Base-by-base conservation (phyloP, 2,888 invertebrate species). In the Meloe dianella region DNA sequence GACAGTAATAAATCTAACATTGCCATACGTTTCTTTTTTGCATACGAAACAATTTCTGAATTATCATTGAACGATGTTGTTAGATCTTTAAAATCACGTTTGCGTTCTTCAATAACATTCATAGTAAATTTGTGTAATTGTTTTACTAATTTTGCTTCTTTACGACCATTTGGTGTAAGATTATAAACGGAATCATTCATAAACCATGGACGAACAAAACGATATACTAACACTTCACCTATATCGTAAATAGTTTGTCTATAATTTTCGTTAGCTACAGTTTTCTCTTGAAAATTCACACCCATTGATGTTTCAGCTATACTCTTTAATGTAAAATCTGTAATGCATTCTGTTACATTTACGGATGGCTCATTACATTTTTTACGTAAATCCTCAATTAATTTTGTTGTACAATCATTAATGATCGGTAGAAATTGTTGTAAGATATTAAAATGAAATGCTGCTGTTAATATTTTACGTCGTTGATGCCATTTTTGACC, bases 1-100 rank as follows among this genome's bases (percentile, higher is more conserved):
- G 82, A 78, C n/a, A 89, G 73, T 4, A 89, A 76, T 17, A 88
- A 82, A 77, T 89, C 88, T 59, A 89, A 75, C 87, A 89, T 86
- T 0, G 87, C 88, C 54, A 85, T 81, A 17, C 85, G 85, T 69
- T 85, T 87, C 76, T 85, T 80, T 14, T 69, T 64, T 10, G 62
- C 61, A 61, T 70, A 69, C 1, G 68, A 68, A 30, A 63, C 61
- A n/a, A 66, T 56, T 60, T 71, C 60, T 27, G 61, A 54, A 24
- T 38, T 58, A n/a, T 68, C 60, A 10, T 17, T 47, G 5, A 0
- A 20, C 1, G 8, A 9, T n/a, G 22, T 57, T 61, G 47, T 22
- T 22, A 24, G 10, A 6, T 65, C 22, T n/a, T 61, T 1, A 29
- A 73, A 63, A 56, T 64, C 62, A 47, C 66, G 54, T 60, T 75